Percentiles rank a stretch among this genome's conserved stretches.
These are phyloP conservation scores for Nephila pilipes DNA, from an alignment of 1,140 invertebrate genomes.

Conservation along the genomic window DNA sequence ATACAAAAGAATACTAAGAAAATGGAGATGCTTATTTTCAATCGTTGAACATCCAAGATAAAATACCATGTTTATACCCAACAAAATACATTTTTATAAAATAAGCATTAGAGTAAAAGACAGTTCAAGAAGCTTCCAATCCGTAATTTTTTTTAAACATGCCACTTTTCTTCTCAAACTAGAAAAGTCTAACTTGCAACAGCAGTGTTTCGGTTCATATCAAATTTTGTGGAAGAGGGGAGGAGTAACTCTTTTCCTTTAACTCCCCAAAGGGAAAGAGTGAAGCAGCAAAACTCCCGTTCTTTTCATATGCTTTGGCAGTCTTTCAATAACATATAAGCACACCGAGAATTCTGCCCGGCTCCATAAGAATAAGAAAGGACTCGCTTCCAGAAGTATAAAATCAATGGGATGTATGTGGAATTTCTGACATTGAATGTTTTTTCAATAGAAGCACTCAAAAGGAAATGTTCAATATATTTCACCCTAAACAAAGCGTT, in stretches of 20 bases:
- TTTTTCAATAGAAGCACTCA: neutral
- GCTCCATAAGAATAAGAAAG: neutral
- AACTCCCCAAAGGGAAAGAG: neutral
- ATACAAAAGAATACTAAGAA: neutral
- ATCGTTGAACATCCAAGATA: neutral
- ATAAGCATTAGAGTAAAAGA: too few species aligned
- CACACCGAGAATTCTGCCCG: neutral
- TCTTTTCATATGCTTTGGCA: slow-evolving; percentile 35
- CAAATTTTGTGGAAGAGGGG: neutral
- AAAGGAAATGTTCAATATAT: slow-evolving; percentile 17
- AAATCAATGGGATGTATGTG: slow-evolving; percentile 21
- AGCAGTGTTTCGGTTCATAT: slow-evolving; percentile 26
- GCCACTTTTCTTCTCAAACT: neutral
- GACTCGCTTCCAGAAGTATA: neutral
- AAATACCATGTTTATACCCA: neutral
- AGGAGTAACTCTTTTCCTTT: neutral
- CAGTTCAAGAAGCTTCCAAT: too few species aligned
- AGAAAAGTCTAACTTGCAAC: neutral
- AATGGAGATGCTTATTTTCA: neutral
- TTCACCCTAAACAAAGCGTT: slow-evolving; percentile 10
- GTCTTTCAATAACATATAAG: slow-evolving; percentile 21
- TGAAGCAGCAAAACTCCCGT: neutral
- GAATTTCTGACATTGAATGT: neutral
- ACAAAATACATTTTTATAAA: neutral
- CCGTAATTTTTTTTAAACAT: neutral